A percentile compares a stretch with the other conserved stretches of the same genome.
Evolutionary conservation across 1,140 invertebrate species (phyloP).

Genomic region (Thaumetopoea pityocampa): DNA sequence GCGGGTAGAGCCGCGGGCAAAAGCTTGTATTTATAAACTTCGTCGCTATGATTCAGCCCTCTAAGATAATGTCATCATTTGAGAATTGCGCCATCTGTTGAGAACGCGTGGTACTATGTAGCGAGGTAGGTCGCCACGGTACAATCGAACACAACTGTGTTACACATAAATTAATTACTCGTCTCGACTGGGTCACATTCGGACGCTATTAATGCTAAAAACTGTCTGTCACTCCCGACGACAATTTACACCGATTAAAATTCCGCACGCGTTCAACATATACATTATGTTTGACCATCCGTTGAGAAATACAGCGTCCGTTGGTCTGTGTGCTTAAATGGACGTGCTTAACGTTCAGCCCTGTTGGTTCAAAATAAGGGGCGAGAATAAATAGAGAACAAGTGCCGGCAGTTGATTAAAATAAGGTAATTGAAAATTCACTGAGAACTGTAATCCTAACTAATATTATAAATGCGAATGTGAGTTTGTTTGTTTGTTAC

Average conservation of each 20-base stretch:
- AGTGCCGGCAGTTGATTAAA: background rate
- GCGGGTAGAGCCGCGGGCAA: too few species aligned
- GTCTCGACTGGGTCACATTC: constrained; percentile 6
- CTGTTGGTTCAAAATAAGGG: constrained; percentile 9
- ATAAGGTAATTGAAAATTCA: too few species aligned
- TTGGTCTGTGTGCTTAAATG: constrained; percentile 26
- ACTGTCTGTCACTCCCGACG: constrained; percentile 13
- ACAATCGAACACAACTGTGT: constrained; percentile 10
- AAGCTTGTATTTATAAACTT: too few species aligned
- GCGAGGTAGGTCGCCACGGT: too few species aligned
- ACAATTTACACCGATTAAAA: constrained; percentile 28
- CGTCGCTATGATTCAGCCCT: too few species aligned
- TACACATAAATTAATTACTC: constrained; percentile 10
- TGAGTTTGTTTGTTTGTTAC: too few species aligned
- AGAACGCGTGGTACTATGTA: too few species aligned
- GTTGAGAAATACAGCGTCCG: constrained; percentile 15
- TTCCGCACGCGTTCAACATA: constrained; percentile 18
- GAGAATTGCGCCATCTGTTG: too few species aligned
- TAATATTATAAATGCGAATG: too few species aligned
- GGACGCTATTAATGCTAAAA: constrained; percentile 17
- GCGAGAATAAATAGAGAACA: background rate
- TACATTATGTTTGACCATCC: constrained; percentile 27
- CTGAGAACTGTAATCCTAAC: too few species aligned
- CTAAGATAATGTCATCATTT: too few species aligned
- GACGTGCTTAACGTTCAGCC: constrained; percentile 26